These are phyloP conservation scores for Gnatocerus cornutus DNA, from an alignment of 2,888 invertebrate species.

Conservation along the genomic window DNA sequence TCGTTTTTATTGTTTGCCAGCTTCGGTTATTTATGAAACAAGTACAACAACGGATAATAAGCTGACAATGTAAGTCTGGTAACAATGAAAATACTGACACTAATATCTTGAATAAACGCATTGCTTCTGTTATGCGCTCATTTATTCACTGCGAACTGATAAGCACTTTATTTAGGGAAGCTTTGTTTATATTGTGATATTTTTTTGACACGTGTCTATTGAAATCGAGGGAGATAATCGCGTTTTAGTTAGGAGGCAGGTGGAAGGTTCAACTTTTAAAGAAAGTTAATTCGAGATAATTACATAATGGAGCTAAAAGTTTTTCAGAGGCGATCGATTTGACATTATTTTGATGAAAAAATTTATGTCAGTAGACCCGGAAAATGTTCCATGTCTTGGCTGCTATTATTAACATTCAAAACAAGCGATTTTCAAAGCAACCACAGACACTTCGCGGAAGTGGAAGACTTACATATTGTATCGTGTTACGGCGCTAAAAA, in stretches of 20 bases:
- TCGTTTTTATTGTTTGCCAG: conserved; percentile 25
- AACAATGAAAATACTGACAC: conserved; percentile 43
- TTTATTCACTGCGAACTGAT: conserved; percentile 39
- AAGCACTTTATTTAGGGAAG: conserved; percentile 41
- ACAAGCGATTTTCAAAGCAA: conserved; percentile 20
- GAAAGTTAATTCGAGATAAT: too few species aligned
- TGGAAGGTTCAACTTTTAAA: too few species aligned
- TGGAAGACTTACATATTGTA: background rate
- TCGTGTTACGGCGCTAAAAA: conserved; percentile 21
- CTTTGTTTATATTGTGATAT: conserved; percentile 32
- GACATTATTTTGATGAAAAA: too few species aligned
- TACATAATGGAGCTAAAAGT: too few species aligned
- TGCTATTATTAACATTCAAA: conserved; percentile 19
- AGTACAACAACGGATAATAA: conserved; percentile 37
- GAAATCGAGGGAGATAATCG: background rate
- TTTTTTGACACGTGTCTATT: conserved; percentile 17
- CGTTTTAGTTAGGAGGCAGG: background rate
- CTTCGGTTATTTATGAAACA: conserved; percentile 28
- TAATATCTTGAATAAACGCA: conserved; percentile 45
- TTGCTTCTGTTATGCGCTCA: conserved; percentile 39
- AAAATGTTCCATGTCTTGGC: conserved; percentile 2
- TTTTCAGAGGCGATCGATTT: too few species aligned
- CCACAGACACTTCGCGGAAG: conserved; percentile 27
- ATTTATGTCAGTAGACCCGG: too few species aligned
- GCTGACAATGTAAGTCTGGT: conserved; percentile 37